Evolutionary conservation across 2,888 invertebrate species (phyloP).

Genomic region (Hirtodrosophila confusa): DNA sequence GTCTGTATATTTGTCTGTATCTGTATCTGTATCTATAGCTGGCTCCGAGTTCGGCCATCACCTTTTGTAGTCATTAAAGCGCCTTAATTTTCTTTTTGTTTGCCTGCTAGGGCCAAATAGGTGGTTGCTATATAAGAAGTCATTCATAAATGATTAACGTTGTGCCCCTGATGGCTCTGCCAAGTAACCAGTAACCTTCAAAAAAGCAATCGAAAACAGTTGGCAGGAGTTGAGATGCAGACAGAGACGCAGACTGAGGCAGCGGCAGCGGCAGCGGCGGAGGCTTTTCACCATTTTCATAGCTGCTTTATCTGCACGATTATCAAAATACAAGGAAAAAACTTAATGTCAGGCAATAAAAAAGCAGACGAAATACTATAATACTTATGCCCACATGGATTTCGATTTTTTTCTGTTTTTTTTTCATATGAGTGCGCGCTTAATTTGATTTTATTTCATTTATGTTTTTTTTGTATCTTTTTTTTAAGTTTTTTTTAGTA

Average conservation of each 20-base stretch:
- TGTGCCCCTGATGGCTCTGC: slow-evolving; percentile 21
- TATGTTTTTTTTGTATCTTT: slow-evolving; percentile 14
- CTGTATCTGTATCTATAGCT: slow-evolving; percentile 11
- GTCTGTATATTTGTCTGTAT: background rate
- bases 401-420: slow-evolving; percentile 19
- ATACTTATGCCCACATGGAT: slow-evolving; percentile 55
- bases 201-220: slow-evolving; percentile 39
- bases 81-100: slow-evolving; percentile 52
- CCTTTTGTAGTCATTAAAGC: slow-evolving; percentile 65
- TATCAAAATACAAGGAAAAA: slow-evolving; percentile 44
- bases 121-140: slow-evolving; percentile 36
- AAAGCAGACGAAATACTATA: slow-evolving; percentile 32
- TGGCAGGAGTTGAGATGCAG: slow-evolving; percentile 2
- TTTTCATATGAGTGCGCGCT: slow-evolving; percentile 54
- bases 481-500: slow-evolving; percentile 42
- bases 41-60: slow-evolving; percentile 38
- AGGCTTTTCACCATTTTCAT: slow-evolving; percentile 46
- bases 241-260: background rate
- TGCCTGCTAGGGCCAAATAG: slow-evolving; percentile 34
- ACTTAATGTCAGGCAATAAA: slow-evolving; percentile 38
- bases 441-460: slow-evolving; percentile 53
- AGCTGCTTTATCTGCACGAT: slow-evolving; percentile 36
- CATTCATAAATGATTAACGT: slow-evolving; percentile 76
- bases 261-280: background rate
- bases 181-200: slow-evolving; percentile 41